Evolutionary conservation across 1,140 invertebrate species (phyloP), one percentile per base, ranked within the genome.

Genomic region (Paracyclopina nana): DNA sequence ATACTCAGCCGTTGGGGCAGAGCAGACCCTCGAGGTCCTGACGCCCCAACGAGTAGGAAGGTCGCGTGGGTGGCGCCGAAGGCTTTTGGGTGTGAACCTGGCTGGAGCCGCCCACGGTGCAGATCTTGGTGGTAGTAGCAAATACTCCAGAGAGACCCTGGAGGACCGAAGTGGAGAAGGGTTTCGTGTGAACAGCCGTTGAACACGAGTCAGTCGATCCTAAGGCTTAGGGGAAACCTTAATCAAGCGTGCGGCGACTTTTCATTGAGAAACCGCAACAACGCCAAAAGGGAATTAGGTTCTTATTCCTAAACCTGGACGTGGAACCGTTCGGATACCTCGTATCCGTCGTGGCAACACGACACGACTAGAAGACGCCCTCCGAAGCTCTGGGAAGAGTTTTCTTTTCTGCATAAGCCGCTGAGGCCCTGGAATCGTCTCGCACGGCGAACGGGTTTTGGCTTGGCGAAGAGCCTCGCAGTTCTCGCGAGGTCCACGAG

Each of bases 111-210:
- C 74, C 73, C 68, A 72, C 68, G 72, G 77, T 75, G 76, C 75
- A 81, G 78, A 82, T 82, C 76, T 80, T 81, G 79, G 74, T 78
- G 72, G 74, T 77, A 77, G 74, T 81, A 80, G 78, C 78, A 82
- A 81, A 79, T 80, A 81, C 73, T 80, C 40, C 76, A 42, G 74
- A 69, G 77, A 78, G 76, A 68, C 69, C 77, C 74, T 79, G 74
- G 76, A 79, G 75, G 77, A 78, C 77, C 78, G 78, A 82, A 71
- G 78, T 78, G 78, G 79, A 80, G 76, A 81, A 82, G 64, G 68
- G 72, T 74, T 84, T 78, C 79, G 75, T 77, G 78, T 80, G 73
- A 82, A 83, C 80, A 80, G 79, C 76, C 69, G 71, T 85, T 82
- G 80, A 70, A 78, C 75, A 78, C 76, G 78, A 78, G 77, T 82